phyloP scores from a whole-genome alignment of 2,113 vertebrate genomes.

The Trachemys scripta region DNA sequence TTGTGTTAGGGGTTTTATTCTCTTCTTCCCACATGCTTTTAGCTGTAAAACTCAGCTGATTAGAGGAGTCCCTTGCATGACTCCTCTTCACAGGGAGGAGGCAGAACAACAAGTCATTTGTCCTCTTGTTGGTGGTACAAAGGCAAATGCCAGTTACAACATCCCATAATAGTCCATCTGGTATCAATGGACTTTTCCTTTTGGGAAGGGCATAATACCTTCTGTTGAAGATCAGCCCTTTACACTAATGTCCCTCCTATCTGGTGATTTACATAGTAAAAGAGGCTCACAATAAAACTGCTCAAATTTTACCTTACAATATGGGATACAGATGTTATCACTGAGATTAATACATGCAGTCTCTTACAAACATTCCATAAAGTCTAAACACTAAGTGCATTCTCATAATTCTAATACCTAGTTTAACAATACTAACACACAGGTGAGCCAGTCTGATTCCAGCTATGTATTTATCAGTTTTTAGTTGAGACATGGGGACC shows the following conservation, averaged over 20 bases:
- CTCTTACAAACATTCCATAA: not conserved
- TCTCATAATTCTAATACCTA: not conserved
- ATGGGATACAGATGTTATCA: not conserved
- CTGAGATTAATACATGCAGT: not conserved
- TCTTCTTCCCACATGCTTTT: too few relatives aligned
- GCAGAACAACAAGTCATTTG: not conserved
- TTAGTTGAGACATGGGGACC: not conserved
- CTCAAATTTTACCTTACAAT: not conserved
- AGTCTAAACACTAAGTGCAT: not conserved
- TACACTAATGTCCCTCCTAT: too few relatives aligned
- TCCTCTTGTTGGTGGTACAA: not conserved
- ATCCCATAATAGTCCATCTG: not conserved
- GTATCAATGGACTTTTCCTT: not conserved
- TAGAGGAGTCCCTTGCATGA: too few relatives aligned
- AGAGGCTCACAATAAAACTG: not conserved
- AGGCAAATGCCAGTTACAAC: not conserved
- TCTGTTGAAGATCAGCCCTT: too few relatives aligned
- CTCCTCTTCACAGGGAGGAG: not conserved
- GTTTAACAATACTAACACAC: not conserved
- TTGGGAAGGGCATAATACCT: too few relatives aligned
- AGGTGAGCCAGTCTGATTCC: not conserved
- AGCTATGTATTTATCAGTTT: not conserved
- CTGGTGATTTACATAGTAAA: too few relatives aligned
- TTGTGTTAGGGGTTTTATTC: too few relatives aligned
- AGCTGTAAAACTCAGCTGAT: too few relatives aligned